Conservation (phyloP, 2,113 vertebrate species). For the Gambusia holbrooki region DNA sequence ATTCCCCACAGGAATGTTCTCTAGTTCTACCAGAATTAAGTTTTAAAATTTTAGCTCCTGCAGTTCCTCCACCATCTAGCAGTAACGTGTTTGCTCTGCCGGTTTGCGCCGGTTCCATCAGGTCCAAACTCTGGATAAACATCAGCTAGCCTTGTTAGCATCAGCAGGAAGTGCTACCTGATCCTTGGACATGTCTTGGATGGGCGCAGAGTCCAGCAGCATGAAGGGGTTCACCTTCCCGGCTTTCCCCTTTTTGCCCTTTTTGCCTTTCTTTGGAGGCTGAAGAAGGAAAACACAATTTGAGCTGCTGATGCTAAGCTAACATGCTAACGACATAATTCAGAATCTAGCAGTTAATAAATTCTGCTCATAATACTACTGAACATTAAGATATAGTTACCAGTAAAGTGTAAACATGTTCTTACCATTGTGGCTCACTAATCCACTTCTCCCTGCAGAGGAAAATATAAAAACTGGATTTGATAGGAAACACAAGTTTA, state of each 20-base stretch:
- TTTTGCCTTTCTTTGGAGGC: constrained; percentile 9
- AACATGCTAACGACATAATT: constrained; percentile 14
- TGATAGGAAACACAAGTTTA: no score
- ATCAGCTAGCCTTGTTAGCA: not conserved
- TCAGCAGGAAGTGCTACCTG: constrained; percentile 49
- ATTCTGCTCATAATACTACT: no score
- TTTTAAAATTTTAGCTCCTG: no score
- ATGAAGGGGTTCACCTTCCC: constrained; percentile 7
- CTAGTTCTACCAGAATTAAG: no score
- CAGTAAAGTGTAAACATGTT: not conserved
- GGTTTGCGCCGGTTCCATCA: not conserved
- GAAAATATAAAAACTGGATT: no score
- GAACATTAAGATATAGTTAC: no score
- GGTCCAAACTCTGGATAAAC: not conserved
- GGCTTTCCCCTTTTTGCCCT: constrained; percentile 15
- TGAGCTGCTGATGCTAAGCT: constrained; percentile 26
- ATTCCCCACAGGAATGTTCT: not conserved
- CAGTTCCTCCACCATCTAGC: no score
- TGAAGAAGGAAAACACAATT: not conserved
- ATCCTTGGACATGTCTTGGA: constrained; percentile 63
- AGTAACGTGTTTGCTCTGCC: not conserved
- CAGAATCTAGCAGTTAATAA: no score
- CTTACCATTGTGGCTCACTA: constrained; percentile 33
- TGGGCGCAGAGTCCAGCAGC: constrained; percentile 42
- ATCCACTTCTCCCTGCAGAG: not conserved